These are phyloP conservation scores for Lycia hirtaria DNA, from an alignment of 2,888 invertebrate genomes.

Conservation along the genomic window DNA sequence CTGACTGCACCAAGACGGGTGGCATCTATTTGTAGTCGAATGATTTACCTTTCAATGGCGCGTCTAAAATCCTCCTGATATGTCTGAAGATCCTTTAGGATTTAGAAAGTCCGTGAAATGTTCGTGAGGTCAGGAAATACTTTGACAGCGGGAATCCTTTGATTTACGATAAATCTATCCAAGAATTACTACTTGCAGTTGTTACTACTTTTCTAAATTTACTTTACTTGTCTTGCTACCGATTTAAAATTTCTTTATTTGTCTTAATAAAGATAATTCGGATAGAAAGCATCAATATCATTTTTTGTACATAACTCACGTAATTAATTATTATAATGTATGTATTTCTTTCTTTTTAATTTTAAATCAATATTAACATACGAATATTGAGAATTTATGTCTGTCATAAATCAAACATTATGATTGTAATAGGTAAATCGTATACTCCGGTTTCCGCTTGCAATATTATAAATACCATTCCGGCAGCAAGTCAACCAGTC, in stretches of 20 bases:
- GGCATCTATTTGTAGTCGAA: slow-evolving; percentile 55
- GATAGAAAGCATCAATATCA: background rate
- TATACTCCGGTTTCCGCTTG: slow-evolving; percentile 21
- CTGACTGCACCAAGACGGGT: slow-evolving; percentile 61
- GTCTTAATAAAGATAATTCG: background rate
- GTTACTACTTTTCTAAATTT: background rate
- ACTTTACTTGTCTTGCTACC: background rate
- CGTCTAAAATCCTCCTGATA: slow-evolving; percentile 29
- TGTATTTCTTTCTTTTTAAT: background rate
- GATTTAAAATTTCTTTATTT: background rate
- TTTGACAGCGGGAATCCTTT: slow-evolving; percentile 26
- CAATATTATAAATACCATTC: slow-evolving; percentile 23
- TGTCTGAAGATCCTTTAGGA: slow-evolving; percentile 16
- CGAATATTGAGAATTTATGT: slow-evolving; percentile 8
- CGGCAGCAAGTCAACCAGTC: slow-evolving; percentile 7
- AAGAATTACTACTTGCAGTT: background rate
- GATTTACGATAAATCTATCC: slow-evolving; percentile 9
- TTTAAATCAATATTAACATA: no score
- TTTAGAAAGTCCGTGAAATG: slow-evolving; percentile 10
- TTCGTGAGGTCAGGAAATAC: slow-evolving; percentile 8
- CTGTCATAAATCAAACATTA: slow-evolving; percentile 9
- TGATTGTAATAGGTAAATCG: no score
- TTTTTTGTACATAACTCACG: background rate
- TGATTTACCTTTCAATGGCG: slow-evolving; percentile 47
- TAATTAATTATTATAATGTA: background rate